phyloP scores from a whole-genome alignment of 2,113 vertebrate genomes.

The Atractosteus spatula region DNA sequence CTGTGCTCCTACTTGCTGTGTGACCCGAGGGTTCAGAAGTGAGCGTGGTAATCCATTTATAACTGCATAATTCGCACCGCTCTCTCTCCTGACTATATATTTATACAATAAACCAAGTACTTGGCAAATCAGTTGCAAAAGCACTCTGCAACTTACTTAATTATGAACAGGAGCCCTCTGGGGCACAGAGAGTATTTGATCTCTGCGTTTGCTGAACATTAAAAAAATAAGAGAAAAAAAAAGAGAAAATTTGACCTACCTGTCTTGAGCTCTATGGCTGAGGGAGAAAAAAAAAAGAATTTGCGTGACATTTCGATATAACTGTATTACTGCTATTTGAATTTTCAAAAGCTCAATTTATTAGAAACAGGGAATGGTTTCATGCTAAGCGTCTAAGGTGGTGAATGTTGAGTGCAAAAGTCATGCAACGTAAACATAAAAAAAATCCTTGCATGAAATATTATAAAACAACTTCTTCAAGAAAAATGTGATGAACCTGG shows the following conservation, averaged over 20 bases:
- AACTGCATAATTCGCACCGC: constrained; percentile 4
- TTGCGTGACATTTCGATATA: too few species aligned
- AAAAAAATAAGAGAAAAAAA: background rate
- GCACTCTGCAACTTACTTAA: constrained; percentile 9
- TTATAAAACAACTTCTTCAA: too few species aligned
- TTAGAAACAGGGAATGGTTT: too few species aligned
- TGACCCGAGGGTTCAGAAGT: constrained; percentile 12
- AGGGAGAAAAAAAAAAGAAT: too few species aligned
- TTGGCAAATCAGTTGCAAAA: background rate
- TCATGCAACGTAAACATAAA: too few species aligned
- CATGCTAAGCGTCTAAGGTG: too few species aligned
- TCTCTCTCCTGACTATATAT: constrained; percentile 6
- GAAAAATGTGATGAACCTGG: too few species aligned
- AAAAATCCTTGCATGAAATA: too few species aligned
- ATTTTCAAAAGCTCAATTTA: too few species aligned
- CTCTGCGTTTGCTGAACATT: constrained; percentile 3
- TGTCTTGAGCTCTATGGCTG: background rate
- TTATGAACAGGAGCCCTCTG: background rate
- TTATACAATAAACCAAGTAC: constrained; percentile 17
- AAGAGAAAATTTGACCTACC: background rate
- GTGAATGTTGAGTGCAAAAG: too few species aligned
- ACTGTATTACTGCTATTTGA: too few species aligned
- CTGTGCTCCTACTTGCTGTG: constrained; percentile 13
- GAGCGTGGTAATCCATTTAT: constrained; percentile 19
- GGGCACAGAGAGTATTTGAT: constrained; percentile 1